A percentile compares a stretch with the other conserved stretches of the same genome.
phyloP scores from a whole-genome alignment of 1,140 invertebrate genomes.

The Glomeris maerens region DNA sequence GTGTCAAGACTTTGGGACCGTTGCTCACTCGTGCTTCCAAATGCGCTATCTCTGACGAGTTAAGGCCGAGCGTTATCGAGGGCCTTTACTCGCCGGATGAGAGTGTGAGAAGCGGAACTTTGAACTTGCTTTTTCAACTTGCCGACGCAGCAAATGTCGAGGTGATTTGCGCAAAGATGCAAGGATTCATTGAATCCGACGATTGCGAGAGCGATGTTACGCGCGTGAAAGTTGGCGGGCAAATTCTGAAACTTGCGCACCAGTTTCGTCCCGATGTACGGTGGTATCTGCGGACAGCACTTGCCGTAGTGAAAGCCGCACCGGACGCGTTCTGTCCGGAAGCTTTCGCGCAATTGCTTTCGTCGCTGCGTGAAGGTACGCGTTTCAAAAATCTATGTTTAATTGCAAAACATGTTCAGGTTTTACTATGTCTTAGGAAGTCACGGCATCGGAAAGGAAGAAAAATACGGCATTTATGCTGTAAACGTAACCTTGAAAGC shows the following conservation, averaged over 20 bases:
- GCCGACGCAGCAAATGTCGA: constrained; percentile 23
- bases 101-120: constrained; percentile 21
- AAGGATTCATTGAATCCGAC: constrained; percentile 23
- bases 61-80: constrained; percentile 23
- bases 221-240: background rate
- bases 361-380: no score
- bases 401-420: no score
- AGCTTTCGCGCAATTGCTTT: no score
- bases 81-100: constrained; percentile 24
- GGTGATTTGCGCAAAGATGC: constrained; percentile 22
- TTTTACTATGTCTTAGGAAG: no score
- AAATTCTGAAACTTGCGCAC: constrained; percentile 4
- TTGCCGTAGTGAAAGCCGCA: no score
- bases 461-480: no score
- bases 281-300: constrained; percentile 3
- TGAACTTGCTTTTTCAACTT: constrained; percentile 24
- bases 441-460: no score
- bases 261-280: constrained; percentile 3
- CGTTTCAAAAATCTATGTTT: no score
- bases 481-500: no score
- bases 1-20: constrained; percentile 10
- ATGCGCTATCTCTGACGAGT: no score
- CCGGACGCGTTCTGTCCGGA: no score
- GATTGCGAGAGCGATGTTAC: constrained; percentile 10
- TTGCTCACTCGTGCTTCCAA: no score